Evolutionary conservation across 2,113 vertebrate species (phyloP).

Genomic region (Setophaga kirtlandii): DNA sequence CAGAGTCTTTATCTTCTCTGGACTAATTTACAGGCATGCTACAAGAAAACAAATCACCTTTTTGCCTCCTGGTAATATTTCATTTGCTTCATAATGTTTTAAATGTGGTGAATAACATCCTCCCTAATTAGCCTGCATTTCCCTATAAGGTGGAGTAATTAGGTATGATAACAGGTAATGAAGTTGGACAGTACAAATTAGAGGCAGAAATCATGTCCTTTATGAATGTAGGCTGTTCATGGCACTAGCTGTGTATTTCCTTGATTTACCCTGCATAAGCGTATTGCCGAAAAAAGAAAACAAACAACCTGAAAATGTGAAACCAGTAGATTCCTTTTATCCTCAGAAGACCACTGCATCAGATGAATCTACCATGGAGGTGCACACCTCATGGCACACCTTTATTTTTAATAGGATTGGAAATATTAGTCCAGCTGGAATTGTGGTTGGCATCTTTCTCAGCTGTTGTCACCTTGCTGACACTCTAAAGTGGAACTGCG

Average conservation of each 20-base stretch:
- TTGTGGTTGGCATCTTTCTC: neutral
- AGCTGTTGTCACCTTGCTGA: neutral
- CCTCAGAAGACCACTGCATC: fast-evolving
- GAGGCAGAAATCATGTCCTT: slow-evolving; percentile 53
- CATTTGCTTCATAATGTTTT: slow-evolving; percentile 75
- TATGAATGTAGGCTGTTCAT: neutral
- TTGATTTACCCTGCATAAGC: slow-evolving; percentile 15
- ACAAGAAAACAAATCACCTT: slow-evolving; percentile 71
- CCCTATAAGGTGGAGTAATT: slow-evolving; percentile 72
- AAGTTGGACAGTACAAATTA: slow-evolving; percentile 72
- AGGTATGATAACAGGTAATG: slow-evolving; percentile 68
- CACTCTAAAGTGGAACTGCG: neutral
- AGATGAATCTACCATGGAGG: neutral
- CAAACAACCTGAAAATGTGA: neutral
- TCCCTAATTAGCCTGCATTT: slow-evolving; percentile 71
- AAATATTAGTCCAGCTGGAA: neutral
- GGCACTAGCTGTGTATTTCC: neutral
- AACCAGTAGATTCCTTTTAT: neutral
- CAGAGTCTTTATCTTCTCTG: slow-evolving; percentile 54
- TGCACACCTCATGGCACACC: neutral
- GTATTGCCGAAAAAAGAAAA: neutral
- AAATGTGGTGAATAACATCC: slow-evolving; percentile 70
- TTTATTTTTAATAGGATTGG: neutral
- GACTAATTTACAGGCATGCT: slow-evolving; percentile 69
- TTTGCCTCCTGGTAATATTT: slow-evolving; percentile 77